Evolutionary conservation across 2,888 invertebrate genomes (phyloP).

Genomic region (Lepas anatifera): DNA sequence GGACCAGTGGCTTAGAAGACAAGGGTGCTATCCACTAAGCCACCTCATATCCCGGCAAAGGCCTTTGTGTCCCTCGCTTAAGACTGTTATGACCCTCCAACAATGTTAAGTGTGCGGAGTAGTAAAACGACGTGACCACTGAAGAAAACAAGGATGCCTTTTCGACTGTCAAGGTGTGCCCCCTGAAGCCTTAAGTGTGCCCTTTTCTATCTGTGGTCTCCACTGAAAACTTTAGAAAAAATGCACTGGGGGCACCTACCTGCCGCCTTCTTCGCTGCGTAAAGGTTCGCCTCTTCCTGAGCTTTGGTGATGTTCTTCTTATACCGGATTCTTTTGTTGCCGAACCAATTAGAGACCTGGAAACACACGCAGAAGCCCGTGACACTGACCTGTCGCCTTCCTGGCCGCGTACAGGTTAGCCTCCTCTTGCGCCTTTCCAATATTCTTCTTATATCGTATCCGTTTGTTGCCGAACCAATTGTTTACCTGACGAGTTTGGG

Average conservation of each 20-base stretch:
- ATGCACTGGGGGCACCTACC: constrained; percentile 20
- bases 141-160: too few relatives aligned
- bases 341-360: constrained; percentile 47
- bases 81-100: too few relatives aligned
- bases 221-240: too few relatives aligned
- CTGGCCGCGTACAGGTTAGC: constrained; percentile 47
- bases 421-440: constrained; percentile 48
- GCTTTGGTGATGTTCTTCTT: constrained; percentile 49
- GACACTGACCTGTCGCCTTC: constrained; percentile 33
- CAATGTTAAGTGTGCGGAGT: too few relatives aligned
- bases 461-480: constrained; percentile 50
- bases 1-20: too few relatives aligned
- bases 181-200: too few relatives aligned
- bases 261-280: constrained; percentile 43
- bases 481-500: constrained; percentile 34
- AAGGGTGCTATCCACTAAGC: too few relatives aligned
- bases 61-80: too few relatives aligned
- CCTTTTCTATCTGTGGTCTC: too few relatives aligned
- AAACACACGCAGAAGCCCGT: background rate
- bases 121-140: too few relatives aligned
- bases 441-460: constrained; percentile 49
- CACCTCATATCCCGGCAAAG: too few relatives aligned
- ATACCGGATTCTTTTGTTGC: constrained; percentile 47
- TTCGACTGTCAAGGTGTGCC: too few relatives aligned
- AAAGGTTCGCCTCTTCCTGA: constrained; percentile 48